Evolutionary conservation across 2,888 invertebrate genomes (phyloP).

Genomic region (Odontocerum albicorne): DNA sequence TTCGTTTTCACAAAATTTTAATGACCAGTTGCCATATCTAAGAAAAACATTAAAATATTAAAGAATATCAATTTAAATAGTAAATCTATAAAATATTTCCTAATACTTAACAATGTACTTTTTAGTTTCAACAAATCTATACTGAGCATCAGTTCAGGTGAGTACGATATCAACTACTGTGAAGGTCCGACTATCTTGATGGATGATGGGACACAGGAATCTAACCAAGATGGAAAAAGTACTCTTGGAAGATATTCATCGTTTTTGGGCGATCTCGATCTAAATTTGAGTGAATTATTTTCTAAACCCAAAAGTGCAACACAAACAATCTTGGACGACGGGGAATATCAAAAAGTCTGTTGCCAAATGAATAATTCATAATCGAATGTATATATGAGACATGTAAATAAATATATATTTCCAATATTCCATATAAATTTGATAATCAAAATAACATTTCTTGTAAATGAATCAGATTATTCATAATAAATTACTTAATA

Average conservation of each 20-base stretch:
- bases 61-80: not conserved
- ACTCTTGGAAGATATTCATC: constrained; percentile 9
- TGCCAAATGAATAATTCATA: too few species aligned
- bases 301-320: too few species aligned
- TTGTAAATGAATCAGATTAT: too few species aligned
- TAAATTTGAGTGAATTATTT: constrained; percentile 4
- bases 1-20: too few species aligned
- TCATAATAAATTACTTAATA: too few species aligned
- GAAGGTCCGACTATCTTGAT: constrained; percentile 5
- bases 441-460: too few species aligned
- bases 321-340: too few species aligned
- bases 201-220: not conserved
- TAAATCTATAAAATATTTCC: not conserved
- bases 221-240: not conserved
- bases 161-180: constrained; percentile 7
- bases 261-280: constrained; percentile 2
- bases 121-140: constrained; percentile 20
- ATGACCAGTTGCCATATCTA: too few species aligned
- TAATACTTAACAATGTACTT: not conserved
- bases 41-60: not conserved
- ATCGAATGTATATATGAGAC: too few species aligned
- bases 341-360: too few species aligned
- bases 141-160: constrained; percentile 9
- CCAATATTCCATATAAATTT: too few species aligned
- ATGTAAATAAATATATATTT: too few species aligned